These are phyloP conservation scores for Diuraphis noxia DNA, from an alignment of 1,140 invertebrate genomes.

Conservation along the genomic window DNA sequence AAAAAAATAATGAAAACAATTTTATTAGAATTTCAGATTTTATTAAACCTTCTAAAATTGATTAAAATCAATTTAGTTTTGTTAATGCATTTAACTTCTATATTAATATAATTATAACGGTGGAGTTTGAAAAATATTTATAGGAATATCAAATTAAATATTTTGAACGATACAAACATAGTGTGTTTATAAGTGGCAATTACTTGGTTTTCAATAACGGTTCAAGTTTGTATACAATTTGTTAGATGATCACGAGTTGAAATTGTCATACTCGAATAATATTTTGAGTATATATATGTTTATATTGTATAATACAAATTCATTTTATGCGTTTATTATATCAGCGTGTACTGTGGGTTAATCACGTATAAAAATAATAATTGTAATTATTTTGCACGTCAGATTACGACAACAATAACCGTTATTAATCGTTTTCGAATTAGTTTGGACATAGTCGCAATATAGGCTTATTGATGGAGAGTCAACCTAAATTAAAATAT, in stretches of 20 bases:
- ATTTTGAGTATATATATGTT: background rate
- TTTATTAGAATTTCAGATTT: background rate
- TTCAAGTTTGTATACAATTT: background rate
- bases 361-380: background rate
- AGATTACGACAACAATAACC: background rate
- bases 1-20: background rate
- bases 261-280: background rate
- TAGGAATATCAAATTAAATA: background rate
- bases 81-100: background rate
- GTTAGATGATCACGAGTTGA: background rate
- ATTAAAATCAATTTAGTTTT: background rate
- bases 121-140: background rate
- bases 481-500: background rate
- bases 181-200: background rate
- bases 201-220: background rate
- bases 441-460: background rate
- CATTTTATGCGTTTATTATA: background rate
- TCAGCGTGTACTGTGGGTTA: background rate
- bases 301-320: no score
- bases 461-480: background rate
- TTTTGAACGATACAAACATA: background rate
- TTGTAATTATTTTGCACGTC: background rate
- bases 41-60: background rate
- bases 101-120: background rate
- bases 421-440: background rate